Conservation (phyloP, 2,113 vertebrate species). For the Orycteropus afer region DNA sequence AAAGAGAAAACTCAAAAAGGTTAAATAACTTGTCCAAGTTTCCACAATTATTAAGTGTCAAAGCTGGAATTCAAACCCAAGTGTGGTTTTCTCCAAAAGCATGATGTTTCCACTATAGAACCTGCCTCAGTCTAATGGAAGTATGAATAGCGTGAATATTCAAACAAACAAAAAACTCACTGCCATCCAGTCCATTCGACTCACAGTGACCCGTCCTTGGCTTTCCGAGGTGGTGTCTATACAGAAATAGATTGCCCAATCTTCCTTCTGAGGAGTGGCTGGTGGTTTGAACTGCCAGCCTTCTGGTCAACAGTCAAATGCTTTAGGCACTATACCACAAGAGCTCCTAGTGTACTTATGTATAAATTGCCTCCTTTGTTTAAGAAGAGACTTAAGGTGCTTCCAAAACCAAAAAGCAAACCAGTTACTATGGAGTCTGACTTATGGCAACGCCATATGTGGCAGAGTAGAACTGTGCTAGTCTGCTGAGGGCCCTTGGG, state of each 20-base stretch:
- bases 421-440: neutral
- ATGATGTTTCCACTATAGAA: accelerated
- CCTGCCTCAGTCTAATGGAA: neutral
- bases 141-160: neutral
- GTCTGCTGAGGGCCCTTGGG: neutral
- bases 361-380: neutral
- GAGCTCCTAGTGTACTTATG: no score
- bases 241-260: no score
- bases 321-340: no score
- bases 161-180: no score
- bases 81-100: neutral
- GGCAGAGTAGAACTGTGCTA: neutral
- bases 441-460: neutral
- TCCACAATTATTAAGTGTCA: neutral
- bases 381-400: neutral
- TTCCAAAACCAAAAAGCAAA: neutral
- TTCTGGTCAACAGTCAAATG: no score
- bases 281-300: no score
- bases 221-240: no score
- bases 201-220: no score
- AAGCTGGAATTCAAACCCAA: neutral
- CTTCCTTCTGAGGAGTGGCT: no score
- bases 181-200: no score
- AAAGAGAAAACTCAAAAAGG: neutral
- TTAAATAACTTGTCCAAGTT: slow-evolving; percentile 10